Evolutionary conservation across 2,888 invertebrate species (phyloP), one percentile per base, ranked within the genome.

Genomic region (Erebia ligea): DNA sequence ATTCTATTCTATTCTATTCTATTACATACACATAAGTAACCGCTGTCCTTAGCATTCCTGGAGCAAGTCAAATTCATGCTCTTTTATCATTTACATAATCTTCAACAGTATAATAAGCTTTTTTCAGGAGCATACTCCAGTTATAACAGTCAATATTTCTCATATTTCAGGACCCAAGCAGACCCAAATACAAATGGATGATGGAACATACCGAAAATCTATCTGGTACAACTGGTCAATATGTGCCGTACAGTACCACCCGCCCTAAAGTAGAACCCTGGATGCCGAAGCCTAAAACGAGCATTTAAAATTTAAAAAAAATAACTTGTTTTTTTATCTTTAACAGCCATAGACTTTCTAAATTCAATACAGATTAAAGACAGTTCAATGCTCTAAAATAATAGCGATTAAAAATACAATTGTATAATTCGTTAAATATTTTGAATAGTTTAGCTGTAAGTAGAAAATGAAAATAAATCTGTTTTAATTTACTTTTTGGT

Each of bases 221-320:
- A 45, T 96, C 97, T 0, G 99, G 98, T 5, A 98, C 98, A 0
- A 92, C 94, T 0, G 93, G 94, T 1, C 96, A 97, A 77, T 99
- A 98, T 83, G 95, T 97, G 78, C 99, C 99, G 0, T 99, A 98
- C 89, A 96, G 96, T 76, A 99, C 99, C 2, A 97, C 97, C 0
- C 91, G 89, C 34, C 95, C 97, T 1, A 99, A 99, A 92, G 94
- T 99, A 48, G 95, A 98, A 83, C 94, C 97, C 2, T 99, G 99
- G 99, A 83, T 86, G 61, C 96, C 96, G 0, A 81, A 82, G 21
- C 78, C 76, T 19, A 86, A 84, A 68, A 79, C 74, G 66, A 76
- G 74, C 21, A 76, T 73, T 52, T 84, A 80, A 77, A 68, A 25
- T 9, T 34, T 63, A 61, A 42, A 62, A 61, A 45, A 69, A 57